Percentiles rank a stretch among this genome's conserved stretches.
Evolutionary conservation across 2,113 vertebrate genomes (phyloP).

Genomic region (Morone chrysops): DNA sequence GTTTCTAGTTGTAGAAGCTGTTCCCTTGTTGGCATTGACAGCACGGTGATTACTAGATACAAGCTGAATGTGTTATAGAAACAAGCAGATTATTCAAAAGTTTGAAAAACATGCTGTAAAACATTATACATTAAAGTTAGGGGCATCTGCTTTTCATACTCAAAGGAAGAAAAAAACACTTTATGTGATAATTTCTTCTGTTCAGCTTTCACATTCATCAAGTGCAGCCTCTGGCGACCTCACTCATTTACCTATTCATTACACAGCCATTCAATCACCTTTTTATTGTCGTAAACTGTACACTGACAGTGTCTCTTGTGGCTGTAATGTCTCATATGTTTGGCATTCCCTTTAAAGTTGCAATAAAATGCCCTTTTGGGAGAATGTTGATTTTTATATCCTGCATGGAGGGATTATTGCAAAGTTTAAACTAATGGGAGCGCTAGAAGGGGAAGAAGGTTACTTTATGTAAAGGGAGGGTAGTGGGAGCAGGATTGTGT

Average conservation of each 20-base stretch:
- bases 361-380: slow-evolving; percentile 36
- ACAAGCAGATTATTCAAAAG: not conserved
- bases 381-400: slow-evolving; percentile 36
- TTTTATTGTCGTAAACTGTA: slow-evolving; percentile 57
- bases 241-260: slow-evolving; percentile 53
- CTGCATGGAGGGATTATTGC: slow-evolving; percentile 20
- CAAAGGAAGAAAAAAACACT: not conserved
- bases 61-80: slow-evolving; percentile 3
- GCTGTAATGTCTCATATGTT: slow-evolving; percentile 31
- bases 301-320: slow-evolving; percentile 23
- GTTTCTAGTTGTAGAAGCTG: not conserved
- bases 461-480: not conserved
- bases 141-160: not conserved
- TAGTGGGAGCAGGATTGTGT: not conserved
- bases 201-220: slow-evolving; percentile 37
- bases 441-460: not conserved
- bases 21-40: not conserved
- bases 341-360: slow-evolving; percentile 25
- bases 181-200: slow-evolving; percentile 21
- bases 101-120: not conserved
- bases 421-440: slow-evolving; percentile 22
- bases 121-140: not conserved
- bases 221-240: slow-evolving; percentile 15
- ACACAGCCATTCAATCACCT: slow-evolving; percentile 47
- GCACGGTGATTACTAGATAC: not conserved